Conservation (phyloP, 2,797 vertebrate species). For the Syngnathus acus region DNA sequence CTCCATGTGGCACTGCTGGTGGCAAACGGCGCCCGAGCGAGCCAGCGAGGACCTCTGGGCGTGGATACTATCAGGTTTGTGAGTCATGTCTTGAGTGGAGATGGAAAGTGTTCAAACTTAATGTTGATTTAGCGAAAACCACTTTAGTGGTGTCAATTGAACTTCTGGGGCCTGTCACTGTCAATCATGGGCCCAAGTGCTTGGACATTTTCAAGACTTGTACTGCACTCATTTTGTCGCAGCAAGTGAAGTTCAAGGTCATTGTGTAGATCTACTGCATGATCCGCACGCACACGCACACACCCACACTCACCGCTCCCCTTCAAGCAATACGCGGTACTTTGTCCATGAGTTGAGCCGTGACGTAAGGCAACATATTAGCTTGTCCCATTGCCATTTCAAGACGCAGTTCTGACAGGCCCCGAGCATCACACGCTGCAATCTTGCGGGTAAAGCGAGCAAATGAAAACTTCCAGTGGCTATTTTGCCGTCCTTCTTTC, state of each 20-base stretch:
- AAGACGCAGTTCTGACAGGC: slow-evolving; percentile 24
- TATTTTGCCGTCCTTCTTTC: slow-evolving; percentile 16
- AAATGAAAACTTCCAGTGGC: slow-evolving; percentile 36
- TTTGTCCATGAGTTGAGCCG: background rate
- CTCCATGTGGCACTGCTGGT: too few species aligned
- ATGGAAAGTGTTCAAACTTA: too few species aligned
- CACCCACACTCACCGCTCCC: background rate
- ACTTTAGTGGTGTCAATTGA: background rate
- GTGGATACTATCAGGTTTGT: too few species aligned
- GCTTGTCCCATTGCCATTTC: background rate
- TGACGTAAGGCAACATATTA: background rate
- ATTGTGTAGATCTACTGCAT: background rate
- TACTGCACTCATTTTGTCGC: background rate
- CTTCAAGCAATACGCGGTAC: background rate
- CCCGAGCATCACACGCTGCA: slow-evolving; percentile 26
- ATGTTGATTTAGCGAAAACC: too few species aligned
- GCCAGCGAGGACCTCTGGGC: too few species aligned
- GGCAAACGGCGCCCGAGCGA: too few species aligned
- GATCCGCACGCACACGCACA: background rate
- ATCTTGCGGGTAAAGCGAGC: slow-evolving; percentile 30
- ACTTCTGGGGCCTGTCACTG: background rate
- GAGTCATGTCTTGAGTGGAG: background rate
- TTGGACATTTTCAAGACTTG: background rate
- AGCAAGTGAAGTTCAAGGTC: background rate
- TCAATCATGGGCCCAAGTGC: too few species aligned